A percentile compares a stretch with the other conserved stretches of the same genome.
These are phyloP conservation scores for Piaya cayana DNA, from an alignment of 2,113 vertebrate genomes.

Conservation along the genomic window DNA sequence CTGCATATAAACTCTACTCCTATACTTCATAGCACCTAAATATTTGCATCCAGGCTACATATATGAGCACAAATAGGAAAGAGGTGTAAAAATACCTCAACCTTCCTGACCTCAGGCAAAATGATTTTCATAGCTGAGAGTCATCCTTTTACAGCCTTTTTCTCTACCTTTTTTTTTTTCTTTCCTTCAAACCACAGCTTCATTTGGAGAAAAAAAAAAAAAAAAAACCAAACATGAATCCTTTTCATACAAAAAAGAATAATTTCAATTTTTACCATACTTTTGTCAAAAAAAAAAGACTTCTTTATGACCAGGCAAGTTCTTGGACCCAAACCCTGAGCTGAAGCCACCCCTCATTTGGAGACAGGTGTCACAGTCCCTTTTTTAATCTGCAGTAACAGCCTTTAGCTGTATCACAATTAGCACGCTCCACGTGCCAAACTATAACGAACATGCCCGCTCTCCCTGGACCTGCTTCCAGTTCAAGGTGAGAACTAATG, in stretches of 20 bases:
- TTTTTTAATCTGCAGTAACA: background rate
- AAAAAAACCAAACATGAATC: background rate
- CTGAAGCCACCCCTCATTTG: background rate
- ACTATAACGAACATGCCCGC: background rate
- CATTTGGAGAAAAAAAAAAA: background rate
- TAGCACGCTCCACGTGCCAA: constrained; percentile 36
- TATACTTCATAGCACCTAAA: background rate
- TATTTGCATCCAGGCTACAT: background rate
- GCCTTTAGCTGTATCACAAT: constrained; percentile 40
- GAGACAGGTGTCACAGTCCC: background rate
- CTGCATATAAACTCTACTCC: background rate
- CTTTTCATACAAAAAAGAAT: background rate
- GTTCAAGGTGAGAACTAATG: constrained; percentile 61
- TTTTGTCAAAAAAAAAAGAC: background rate
- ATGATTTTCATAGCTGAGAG: background rate
- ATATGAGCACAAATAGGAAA: background rate
- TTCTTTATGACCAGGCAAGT: background rate
- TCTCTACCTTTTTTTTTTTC: too few relatives aligned
- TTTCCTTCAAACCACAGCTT: background rate
- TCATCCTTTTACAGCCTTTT: background rate
- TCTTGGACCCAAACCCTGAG: background rate
- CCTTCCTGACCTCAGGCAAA: background rate
- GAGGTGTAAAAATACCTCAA: background rate
- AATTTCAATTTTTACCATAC: background rate
- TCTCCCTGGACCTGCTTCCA: constrained; percentile 47